Evolutionary conservation across 2,113 vertebrate genomes (phyloP), one percentile per base, ranked within the genome.

Genomic region (Daubentonia madagascariensis): DNA sequence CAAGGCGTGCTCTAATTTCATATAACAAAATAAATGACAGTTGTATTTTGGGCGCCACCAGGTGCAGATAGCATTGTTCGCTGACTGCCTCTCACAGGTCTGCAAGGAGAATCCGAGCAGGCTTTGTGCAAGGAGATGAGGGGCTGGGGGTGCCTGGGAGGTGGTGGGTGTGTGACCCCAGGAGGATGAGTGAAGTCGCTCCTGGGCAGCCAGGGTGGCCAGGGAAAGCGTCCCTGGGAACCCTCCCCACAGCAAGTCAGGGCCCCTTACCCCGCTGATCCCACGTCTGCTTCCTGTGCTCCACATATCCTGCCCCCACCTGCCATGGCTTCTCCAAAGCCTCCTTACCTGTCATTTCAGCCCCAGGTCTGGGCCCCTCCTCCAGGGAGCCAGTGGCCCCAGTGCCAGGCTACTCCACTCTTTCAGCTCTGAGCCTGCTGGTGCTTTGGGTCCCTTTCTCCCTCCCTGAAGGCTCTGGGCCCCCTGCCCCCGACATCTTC

Each of bases 1-100:
- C 98, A 98, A 97, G 98, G 98, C 96, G 97, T 97, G 98, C 98
- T 99, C 98, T 99, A 98, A 99, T 99, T 99, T 98, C 98, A 96
- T 98, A 98, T 96, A 88, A 98, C 75, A 98, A 97, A 99, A 96
- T 97, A 99, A 99, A 99, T 99, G 98, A 98, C 98, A 98, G 98
- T 93, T 94, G 81, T 87, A 96, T 98, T 99, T 98, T 97, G 96
- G 93, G 97, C 92, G 89, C 96, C 94, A 89, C 98, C 73, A 91
- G 1, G 72, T 23, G 37, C 93, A 98, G 98, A 98, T 97, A 97
- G 94, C 81, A 98, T 98, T 97, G 96, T 95, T 98, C 98, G 52
- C 78, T 98, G 98, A 97, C 98, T 98, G 95, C 81, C 92, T 91
- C 95, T 98, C 78, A 75, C 45, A 1, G 23, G 75, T 97, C 98